phyloP scores from a whole-genome alignment of 2,113 vertebrate genomes.

The Silurus asotus region DNA sequence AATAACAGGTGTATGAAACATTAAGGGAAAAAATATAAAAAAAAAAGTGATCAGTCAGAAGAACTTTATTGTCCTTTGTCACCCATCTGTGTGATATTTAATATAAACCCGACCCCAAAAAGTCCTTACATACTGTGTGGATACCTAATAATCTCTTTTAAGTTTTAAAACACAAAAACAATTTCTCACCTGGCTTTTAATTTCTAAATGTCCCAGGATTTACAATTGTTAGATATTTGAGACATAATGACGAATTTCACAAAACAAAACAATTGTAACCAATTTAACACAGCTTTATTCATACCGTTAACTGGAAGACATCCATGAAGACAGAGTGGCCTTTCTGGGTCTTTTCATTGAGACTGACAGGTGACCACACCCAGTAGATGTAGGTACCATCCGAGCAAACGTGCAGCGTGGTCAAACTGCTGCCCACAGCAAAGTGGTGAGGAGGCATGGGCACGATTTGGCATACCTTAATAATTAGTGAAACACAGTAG shows the following conservation, averaged over 20 bases:
- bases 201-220: background rate
- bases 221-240: background rate
- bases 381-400: slow-evolving; percentile 96
- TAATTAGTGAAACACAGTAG: background rate
- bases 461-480: slow-evolving; percentile 88
- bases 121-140: background rate
- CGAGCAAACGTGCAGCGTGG: slow-evolving; percentile 93
- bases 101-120: background rate
- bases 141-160: background rate
- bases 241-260: background rate
- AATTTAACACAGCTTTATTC: slow-evolving; percentile 40
- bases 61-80: background rate
- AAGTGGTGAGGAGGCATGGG: slow-evolving; percentile 93
- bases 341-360: slow-evolving; percentile 98
- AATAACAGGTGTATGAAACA: background rate
- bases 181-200: background rate
- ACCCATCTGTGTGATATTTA: background rate
- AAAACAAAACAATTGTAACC: too few species aligned
- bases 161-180: background rate
- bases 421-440: slow-evolving; percentile 92
- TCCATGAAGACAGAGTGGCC: slow-evolving; percentile 99
- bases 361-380: slow-evolving; percentile 96
- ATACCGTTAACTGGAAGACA: slow-evolving; percentile 89
- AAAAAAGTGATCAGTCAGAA: background rate
- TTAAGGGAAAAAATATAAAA: background rate